These are phyloP conservation scores for Lophura swinhoii DNA, from an alignment of 2,797 vertebrate genomes.

Conservation along the genomic window DNA sequence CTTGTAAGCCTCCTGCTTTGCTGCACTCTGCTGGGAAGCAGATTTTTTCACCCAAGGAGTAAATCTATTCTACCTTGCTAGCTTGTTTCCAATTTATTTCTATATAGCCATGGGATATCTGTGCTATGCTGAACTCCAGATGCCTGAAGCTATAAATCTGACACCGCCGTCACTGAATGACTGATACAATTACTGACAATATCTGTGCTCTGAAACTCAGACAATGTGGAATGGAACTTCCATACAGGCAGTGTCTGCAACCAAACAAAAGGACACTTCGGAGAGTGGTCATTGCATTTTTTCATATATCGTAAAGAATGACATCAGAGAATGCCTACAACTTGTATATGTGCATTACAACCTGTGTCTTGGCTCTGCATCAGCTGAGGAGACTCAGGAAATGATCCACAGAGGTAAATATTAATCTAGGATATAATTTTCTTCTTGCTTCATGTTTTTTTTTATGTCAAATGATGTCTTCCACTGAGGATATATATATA, in stretches of 20 bases:
- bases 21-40: not conserved
- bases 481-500: not conserved
- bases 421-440: not conserved
- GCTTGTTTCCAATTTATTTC: not conserved
- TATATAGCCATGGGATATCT: not conserved
- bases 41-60: not conserved
- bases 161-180: not conserved
- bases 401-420: not conserved
- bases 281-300: not conserved
- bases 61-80: not conserved
- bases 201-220: not conserved
- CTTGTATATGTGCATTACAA: not conserved
- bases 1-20: not conserved
- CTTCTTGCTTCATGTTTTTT: not conserved
- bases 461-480: not conserved
- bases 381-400: not conserved
- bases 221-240: not conserved
- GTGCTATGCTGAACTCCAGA: not conserved
- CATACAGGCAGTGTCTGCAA: not conserved
- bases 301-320: not conserved
- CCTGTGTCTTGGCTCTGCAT: rapidly evolving
- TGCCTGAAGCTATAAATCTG: not conserved
- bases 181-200: not conserved
- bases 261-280: not conserved
- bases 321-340: not conserved